Conservation (phyloP, 2,113 vertebrate species). For the Tenebrosternarchus preto region DNA sequence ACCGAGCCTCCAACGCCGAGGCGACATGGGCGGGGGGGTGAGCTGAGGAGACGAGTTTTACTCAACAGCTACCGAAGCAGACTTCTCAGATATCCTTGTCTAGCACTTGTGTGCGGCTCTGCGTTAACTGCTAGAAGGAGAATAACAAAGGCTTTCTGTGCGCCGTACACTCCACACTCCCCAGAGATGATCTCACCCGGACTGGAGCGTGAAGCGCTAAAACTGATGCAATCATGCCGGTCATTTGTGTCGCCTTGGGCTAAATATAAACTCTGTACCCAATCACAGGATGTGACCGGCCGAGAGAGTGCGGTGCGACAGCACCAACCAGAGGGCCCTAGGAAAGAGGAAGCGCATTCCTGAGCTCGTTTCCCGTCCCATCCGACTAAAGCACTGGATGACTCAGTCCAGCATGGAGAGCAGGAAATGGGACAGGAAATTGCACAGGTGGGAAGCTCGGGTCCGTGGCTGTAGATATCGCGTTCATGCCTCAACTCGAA, state of each 20-base stretch:
- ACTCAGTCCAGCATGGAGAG: background rate
- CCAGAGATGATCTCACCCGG: slow-evolving; percentile 7
- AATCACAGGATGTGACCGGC: slow-evolving; percentile 34
- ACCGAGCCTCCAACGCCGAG: background rate
- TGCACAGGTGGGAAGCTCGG: slow-evolving; percentile 40
- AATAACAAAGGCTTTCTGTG: background rate
- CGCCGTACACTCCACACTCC: background rate
- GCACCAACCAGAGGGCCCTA: background rate
- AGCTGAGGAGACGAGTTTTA: slow-evolving; percentile 6
- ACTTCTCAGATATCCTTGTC: background rate
- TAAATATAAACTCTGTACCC: slow-evolving; percentile 39
- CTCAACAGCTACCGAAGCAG: slow-evolving; percentile 23
- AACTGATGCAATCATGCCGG: slow-evolving; percentile 8
- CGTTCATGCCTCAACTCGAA: slow-evolving; percentile 24
- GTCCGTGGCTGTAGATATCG: slow-evolving; percentile 19
- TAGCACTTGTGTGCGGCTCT: background rate
- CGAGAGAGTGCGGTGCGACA: background rate
- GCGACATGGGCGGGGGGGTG: background rate
- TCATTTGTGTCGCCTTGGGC: background rate
- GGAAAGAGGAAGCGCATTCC: slow-evolving; percentile 48
- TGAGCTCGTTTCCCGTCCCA: slow-evolving; percentile 42
- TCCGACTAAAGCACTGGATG: background rate
- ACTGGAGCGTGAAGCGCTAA: background rate
- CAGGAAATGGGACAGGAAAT: slow-evolving; percentile 53
- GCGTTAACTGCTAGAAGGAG: background rate